A percentile compares a stretch with the other conserved stretches of the same genome.
Evolutionary conservation across 2,888 invertebrate genomes (phyloP).

Genomic region (Steinernema carpocapsae): DNA sequence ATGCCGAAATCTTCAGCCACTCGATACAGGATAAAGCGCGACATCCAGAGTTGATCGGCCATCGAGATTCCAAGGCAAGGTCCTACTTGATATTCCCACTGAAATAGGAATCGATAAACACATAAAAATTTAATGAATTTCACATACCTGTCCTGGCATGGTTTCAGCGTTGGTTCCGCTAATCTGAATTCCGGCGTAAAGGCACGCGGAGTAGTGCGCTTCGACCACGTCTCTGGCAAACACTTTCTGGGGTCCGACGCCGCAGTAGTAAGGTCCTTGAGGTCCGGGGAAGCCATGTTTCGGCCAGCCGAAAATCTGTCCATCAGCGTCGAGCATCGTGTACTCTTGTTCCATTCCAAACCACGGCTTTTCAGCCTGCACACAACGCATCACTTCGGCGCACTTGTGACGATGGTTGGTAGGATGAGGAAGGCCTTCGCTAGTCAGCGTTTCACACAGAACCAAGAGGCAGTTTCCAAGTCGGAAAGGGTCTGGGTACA

Average conservation of each 20-base stretch:
- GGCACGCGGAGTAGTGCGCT: slow-evolving; percentile 89
- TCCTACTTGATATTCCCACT: slow-evolving; percentile 70
- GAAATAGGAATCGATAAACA: slow-evolving; percentile 57
- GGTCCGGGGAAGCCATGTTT: slow-evolving; percentile 66
- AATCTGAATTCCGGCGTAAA: slow-evolving; percentile 89
- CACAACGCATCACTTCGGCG: slow-evolving; percentile 44
- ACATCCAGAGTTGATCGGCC: slow-evolving; percentile 72
- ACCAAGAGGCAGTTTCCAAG: slow-evolving; percentile 58
- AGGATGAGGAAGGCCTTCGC: slow-evolving; percentile 78
- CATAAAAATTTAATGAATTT: no score
- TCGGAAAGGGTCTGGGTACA: slow-evolving; percentile 62
- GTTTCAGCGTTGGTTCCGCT: slow-evolving; percentile 86
- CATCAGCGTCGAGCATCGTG: slow-evolving; percentile 71
- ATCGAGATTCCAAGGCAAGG: slow-evolving; percentile 72
- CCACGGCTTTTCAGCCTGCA: slow-evolving; percentile 60
- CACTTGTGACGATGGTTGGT: slow-evolving; percentile 50
- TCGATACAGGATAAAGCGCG: slow-evolving; percentile 71
- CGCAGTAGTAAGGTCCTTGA: slow-evolving; percentile 82
- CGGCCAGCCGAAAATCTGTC: slow-evolving; percentile 67
- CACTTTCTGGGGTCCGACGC: slow-evolving; percentile 91
- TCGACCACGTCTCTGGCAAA: slow-evolving; percentile 93
- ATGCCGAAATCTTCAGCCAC: slow-evolving; percentile 72
- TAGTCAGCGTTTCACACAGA: slow-evolving; percentile 76
- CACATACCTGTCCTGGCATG: not conserved
- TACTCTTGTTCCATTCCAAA: slow-evolving; percentile 74